phyloP scores from a whole-genome alignment of 1,140 invertebrate genomes.

The Drosophila mauritiana region DNA sequence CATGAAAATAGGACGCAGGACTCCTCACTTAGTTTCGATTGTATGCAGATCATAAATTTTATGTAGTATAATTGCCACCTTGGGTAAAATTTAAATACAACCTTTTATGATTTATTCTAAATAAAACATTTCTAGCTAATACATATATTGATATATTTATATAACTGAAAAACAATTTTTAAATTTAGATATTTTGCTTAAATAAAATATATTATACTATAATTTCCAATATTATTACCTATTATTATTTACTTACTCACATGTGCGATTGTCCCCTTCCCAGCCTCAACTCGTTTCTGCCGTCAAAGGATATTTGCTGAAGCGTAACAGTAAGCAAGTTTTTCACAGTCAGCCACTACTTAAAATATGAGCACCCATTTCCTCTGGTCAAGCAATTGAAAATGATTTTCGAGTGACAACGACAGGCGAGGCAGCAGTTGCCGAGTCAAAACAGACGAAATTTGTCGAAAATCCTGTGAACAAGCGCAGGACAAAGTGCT shows the following conservation, averaged over 20 bases:
- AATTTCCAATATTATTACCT: neutral
- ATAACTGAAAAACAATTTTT: neutral
- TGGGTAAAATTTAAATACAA: neutral
- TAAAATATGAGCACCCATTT: conserved; percentile 80
- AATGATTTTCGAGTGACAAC: conserved; percentile 64
- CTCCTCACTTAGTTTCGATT: neutral
- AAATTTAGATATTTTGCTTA: neutral
- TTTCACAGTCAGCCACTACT: conserved; percentile 63
- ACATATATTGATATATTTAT: neutral
- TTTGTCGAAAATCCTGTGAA: conserved; percentile 81
- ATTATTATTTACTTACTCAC: neutral
- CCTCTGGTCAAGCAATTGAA: conserved; percentile 79
- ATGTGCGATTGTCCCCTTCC: conserved; percentile 7
- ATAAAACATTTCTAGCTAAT: too few relatives aligned
- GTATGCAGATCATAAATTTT: neutral
- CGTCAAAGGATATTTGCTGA: conserved; percentile 54
- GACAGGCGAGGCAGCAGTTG: conserved; percentile 17
- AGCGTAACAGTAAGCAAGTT: conserved; percentile 77
- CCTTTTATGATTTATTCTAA: neutral
- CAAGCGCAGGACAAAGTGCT: conserved; percentile 78
- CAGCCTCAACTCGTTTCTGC: neutral
- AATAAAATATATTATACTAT: neutral
- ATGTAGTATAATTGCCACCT: too few relatives aligned
- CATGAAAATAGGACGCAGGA: neutral
- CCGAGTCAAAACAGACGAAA: conserved; percentile 77